Base-by-base conservation (phyloP, 2,113 vertebrate species). In the Rhea americana region DNA sequence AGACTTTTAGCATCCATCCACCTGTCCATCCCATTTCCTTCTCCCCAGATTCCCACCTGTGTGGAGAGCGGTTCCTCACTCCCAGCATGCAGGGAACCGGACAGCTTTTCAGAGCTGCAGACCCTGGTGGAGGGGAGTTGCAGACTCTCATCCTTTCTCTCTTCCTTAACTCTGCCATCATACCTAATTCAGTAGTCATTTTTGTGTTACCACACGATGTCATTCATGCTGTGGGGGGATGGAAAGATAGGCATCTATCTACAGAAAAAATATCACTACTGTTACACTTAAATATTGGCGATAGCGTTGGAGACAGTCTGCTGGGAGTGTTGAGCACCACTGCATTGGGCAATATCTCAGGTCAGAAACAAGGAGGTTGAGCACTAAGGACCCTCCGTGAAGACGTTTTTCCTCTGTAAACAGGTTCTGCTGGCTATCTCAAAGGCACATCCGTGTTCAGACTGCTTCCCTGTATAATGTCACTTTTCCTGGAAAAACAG, bases 51-150 rank as follows among this genome's bases (percentile, higher is more conserved):
- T 90, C 65, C 53, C 39, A 15, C 15, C 45, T 15, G 2, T 55
- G 19, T 39, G 15, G 21, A 0, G 19, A 87, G 56, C 63, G 55
- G 37, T 70, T 89, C 59, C 51, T 35, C 51, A n/a, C 20, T 5
- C 8, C 2, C 5, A 37, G 50, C 59, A 19, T 1, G 3, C 24
- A 45, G 39, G 61, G 45, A 39, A 66, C 19, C 26, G 26, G 17
- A 12, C 45, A 85, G 26, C 1, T 1, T 47, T 91, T 71, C 48
- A 0, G 8, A 82, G 48, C 62, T 87, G 65, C 45, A 84, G 77
- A 17, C 3, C 1, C 21, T 0, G 6, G 21, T 3, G 3, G 62
- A 28, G 14, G 12, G 32, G 43, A 14, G 45, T n/a, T n/a, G 28
- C 15, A 1, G 2, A 32, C 51, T 63, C 63, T 63, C 26, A 2